Base-by-base conservation (phyloP, 2,888 invertebrate genomes). In the Dysmachus trigonus region DNA sequence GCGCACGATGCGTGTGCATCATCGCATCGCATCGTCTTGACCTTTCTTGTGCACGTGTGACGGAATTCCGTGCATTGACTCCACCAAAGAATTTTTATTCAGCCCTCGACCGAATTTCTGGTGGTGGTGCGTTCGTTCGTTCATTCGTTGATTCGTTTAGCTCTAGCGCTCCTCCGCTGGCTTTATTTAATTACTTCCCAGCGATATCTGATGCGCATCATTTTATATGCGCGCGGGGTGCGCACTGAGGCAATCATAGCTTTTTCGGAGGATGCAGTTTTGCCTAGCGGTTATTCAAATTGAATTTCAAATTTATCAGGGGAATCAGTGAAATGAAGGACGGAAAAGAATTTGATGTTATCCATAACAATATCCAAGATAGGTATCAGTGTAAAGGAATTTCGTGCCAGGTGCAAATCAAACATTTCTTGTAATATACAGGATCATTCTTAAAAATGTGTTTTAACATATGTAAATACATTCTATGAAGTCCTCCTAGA, bases 31-130 rank as follows among this genome's bases (percentile, higher is more conserved):
- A 15, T 47, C 10, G 22, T 22, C n/a, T 74, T 85, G 84, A 85
- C 74, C 84, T 85, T 85, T 85, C 47, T 74, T 30, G 74, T 85
- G 84, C 84, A 85, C 84, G 84, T 85, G 84, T 35, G 73, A 74
- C 31, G 84, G 51, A 85, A 85, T 72, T 85, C 84, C 84, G 84
- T 85, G 51, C 84, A 74, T 85, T 85, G 84, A 85, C 84, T 85
- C 51, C 51, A 33, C 33, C 18, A 22, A 85, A 51, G 81, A 81
- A 51, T 51, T 62, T 81, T 81, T 81, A 81, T 53, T 81, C 81
- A 81, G 81, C 81, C 53, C 53, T 53, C 81, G 81, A 18, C 31
- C 62, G 33, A 81, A 47, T 81, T 41, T 81, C 33, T 53, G 31
- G 53, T 53, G 51, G 81, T 81, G 27, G 53, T 8, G 10, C 38